A percentile compares a stretch with the other conserved stretches of the same genome.
These are phyloP conservation scores for Nebria salina DNA, from an alignment of 2,888 invertebrate species.

Conservation along the genomic window DNA sequence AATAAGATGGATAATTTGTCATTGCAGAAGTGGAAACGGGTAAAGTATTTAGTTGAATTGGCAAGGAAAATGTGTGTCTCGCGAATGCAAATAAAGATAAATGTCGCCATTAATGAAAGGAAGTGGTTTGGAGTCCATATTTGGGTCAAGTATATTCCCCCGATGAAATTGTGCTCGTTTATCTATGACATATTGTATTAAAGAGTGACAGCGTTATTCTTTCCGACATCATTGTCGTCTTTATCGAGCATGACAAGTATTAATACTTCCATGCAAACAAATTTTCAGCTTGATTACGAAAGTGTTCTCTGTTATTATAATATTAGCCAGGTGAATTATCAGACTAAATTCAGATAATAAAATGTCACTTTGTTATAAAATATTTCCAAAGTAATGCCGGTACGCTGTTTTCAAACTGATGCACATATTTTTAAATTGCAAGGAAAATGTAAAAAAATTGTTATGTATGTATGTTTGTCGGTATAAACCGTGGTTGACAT, in stretches of 20 bases:
- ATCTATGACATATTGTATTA: slow-evolving; percentile 29
- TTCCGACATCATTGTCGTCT: neutral
- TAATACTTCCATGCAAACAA: neutral
- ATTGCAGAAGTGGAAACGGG: neutral
- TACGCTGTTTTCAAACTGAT: too few relatives aligned
- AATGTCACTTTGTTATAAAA: neutral
- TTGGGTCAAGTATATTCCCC: slow-evolving; percentile 36
- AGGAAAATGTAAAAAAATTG: too few relatives aligned
- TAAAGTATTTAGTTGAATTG: slow-evolving; percentile 23
- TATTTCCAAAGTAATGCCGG: neutral
- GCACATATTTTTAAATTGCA: too few relatives aligned
- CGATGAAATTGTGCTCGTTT: slow-evolving; percentile 28
- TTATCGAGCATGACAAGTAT: neutral
- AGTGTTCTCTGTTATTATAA: neutral
- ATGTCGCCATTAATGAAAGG: slow-evolving; percentile 37
- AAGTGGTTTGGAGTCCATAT: slow-evolving; percentile 31
- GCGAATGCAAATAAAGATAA: slow-evolving; percentile 40
- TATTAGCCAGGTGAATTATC: neutral
- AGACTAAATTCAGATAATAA: neutral
- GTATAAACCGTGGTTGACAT: neutral
- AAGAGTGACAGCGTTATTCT: slow-evolving; percentile 14
- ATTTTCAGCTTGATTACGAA: neutral
- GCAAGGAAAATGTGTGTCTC: slow-evolving; percentile 22
- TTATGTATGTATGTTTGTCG: too few relatives aligned
- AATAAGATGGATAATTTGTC: neutral